phyloP scores from a whole-genome alignment of 1,140 invertebrate genomes.

The Cyclargus thomasi region DNA sequence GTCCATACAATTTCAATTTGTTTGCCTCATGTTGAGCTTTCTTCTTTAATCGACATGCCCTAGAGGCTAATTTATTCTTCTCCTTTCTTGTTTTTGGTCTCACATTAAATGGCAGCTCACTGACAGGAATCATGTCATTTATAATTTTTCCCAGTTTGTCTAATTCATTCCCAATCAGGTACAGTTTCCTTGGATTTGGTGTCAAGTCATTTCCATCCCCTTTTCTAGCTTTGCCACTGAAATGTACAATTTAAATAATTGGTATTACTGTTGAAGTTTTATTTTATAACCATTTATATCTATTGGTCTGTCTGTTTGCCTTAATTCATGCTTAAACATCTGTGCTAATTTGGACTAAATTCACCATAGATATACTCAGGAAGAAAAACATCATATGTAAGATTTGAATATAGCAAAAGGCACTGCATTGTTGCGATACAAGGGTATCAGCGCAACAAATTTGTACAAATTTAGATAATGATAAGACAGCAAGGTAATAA shows the following conservation, averaged over 20 bases:
- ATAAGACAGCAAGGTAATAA: too few species aligned
- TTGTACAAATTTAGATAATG: too few species aligned
- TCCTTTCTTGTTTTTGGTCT: conserved; percentile 95
- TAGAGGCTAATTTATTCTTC: conserved; percentile 97
- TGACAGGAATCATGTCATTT: conserved; percentile 96
- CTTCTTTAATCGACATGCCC: conserved; percentile 95
- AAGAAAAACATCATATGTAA: too few species aligned
- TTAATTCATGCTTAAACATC: not conserved
- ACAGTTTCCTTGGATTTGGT: conserved; percentile 94
- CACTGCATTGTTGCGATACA: too few species aligned
- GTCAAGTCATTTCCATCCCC: conserved; percentile 98
- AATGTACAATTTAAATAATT: conserved; percentile 25
- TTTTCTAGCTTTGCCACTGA: conserved; percentile 94
- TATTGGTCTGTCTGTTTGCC: too few species aligned
- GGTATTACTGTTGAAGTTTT: too few species aligned
- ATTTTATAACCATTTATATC: too few species aligned
- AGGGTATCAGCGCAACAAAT: too few species aligned
- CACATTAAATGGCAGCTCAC: conserved; percentile 92
- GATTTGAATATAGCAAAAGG: too few species aligned
- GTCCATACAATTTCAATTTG: conserved; percentile 94
- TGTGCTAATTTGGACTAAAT: not conserved
- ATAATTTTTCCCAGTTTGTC: conserved; percentile 93
- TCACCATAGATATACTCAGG: too few species aligned
- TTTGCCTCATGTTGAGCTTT: conserved; percentile 97
- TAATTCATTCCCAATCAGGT: conserved; percentile 92